These are phyloP conservation scores for Fregetta grallaria DNA, from an alignment of 2,113 vertebrate species.

Conservation along the genomic window DNA sequence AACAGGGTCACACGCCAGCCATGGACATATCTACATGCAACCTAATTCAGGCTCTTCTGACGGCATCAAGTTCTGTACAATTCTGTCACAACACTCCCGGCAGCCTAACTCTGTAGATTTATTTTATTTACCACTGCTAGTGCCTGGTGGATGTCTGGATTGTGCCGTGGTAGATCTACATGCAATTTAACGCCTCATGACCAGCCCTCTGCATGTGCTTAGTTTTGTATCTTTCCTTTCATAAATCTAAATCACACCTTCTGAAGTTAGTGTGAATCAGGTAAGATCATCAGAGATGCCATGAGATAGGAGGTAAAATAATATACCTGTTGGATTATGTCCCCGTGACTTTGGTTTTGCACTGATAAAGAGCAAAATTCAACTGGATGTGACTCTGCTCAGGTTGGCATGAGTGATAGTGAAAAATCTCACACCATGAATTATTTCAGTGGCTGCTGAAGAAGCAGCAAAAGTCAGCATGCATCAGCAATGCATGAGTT, in stretches of 20 bases:
- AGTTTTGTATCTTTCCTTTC: background rate
- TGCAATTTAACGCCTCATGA: background rate
- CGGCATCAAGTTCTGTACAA: background rate
- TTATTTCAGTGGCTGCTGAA: background rate
- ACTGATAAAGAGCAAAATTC: background rate
- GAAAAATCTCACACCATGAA: background rate
- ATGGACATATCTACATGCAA: background rate
- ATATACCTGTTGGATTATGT: background rate
- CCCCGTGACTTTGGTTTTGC: background rate
- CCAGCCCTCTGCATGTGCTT: background rate
- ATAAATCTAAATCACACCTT: background rate
- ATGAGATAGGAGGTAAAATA: background rate
- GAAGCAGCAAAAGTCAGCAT: background rate
- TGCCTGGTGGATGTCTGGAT: background rate
- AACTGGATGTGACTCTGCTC: accelerated
- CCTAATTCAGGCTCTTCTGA: background rate
- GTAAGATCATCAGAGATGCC: background rate
- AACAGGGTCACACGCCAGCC: background rate
- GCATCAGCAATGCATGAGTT: background rate
- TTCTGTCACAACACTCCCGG: background rate
- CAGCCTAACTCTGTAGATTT: background rate
- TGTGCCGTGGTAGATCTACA: background rate
- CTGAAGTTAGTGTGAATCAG: background rate
- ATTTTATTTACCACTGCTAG: background rate
- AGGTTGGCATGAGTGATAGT: background rate